These are phyloP conservation scores for Parotia lawesii DNA, from an alignment of 2,113 vertebrate species.

Conservation along the genomic window DNA sequence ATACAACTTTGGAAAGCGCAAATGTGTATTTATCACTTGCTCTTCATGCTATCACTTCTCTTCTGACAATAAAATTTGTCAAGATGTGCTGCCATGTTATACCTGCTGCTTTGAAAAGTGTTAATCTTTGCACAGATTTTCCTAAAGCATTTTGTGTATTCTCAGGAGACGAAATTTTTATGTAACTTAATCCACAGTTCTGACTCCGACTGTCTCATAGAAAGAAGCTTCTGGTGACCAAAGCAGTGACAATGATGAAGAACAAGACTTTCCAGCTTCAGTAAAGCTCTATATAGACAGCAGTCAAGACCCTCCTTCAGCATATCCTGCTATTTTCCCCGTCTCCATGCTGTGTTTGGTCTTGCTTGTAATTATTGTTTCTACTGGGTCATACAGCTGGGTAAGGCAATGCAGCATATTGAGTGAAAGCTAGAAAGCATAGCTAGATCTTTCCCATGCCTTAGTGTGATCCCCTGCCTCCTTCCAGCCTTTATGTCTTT, in stretches of 20 bases:
- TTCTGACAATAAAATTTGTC: background rate
- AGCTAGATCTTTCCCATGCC: background rate
- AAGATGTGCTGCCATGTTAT: background rate
- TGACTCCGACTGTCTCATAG: background rate
- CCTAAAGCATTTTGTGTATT: background rate
- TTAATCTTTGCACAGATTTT: background rate
- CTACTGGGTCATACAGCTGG: background rate
- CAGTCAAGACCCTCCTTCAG: background rate
- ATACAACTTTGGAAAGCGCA: background rate
- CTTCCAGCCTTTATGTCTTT: background rate
- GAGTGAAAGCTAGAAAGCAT: background rate
- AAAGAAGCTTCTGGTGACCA: background rate
- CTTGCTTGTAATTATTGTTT: background rate
- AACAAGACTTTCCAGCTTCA: background rate
- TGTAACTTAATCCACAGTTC: background rate
- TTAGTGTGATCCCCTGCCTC: background rate
- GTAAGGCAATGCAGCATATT: background rate
- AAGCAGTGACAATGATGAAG: background rate
- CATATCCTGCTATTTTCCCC: background rate
- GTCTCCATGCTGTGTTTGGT: background rate
- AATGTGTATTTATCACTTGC: background rate
- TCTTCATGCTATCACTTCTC: background rate
- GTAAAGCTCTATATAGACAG: background rate
- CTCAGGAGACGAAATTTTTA: background rate
- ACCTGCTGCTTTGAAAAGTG: background rate